These are phyloP conservation scores for Jordanella pulchra DNA, from an alignment of 2,797 vertebrate genomes.

Conservation along the genomic window DNA sequence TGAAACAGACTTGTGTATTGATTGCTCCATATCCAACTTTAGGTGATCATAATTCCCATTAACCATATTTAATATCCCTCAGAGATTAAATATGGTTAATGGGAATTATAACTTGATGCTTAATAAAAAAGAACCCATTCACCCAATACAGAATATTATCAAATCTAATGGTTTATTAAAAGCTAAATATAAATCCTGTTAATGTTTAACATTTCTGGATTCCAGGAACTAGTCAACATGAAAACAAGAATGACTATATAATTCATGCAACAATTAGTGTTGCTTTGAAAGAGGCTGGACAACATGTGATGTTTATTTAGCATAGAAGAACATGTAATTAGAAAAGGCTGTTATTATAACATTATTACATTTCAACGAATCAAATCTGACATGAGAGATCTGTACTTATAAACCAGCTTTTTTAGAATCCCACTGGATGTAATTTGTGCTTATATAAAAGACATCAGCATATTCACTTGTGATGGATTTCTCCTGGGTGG, in stretches of 20 bases:
- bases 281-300: neutral
- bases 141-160: neutral
- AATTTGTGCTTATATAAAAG: no score
- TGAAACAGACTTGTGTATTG: neutral
- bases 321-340: no score
- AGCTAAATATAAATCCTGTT: neutral
- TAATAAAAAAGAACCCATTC: neutral
- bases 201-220: neutral
- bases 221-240: neutral
- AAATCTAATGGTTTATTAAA: neutral
- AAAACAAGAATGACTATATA: conserved; percentile 2
- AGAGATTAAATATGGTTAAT: neutral
- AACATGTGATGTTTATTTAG: no score
- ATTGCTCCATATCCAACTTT: neutral
- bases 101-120: neutral
- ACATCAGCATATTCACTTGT: no score
- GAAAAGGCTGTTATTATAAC: no score
- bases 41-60: neutral
- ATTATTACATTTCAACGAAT: no score
- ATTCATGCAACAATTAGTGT: neutral
- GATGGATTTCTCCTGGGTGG: no score
- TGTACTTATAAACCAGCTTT: no score
- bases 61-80: no score
- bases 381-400: no score
- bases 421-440: no score